Evolutionary conservation across 2,797 vertebrate genomes (phyloP).

Genomic region (Enteromius trimaculatus): DNA sequence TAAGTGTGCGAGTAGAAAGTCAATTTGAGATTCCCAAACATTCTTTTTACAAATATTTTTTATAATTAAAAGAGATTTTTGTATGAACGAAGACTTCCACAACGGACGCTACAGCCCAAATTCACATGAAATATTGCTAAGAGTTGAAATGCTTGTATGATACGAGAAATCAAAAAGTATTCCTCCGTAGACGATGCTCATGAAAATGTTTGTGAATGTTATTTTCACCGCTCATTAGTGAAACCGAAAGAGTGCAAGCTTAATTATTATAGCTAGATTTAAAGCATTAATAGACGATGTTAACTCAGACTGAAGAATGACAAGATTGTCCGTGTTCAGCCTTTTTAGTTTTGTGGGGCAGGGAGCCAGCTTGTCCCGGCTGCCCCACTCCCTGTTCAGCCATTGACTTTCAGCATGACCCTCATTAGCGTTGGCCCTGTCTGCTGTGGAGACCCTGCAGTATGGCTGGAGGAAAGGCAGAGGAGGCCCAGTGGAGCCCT

Average conservation of each 20-base stretch:
- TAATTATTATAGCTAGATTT: constrained; percentile 16
- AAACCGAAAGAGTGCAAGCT: constrained; percentile 11
- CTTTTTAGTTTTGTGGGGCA: constrained; percentile 40
- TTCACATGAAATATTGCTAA: background rate
- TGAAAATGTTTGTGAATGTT: constrained; percentile 1
- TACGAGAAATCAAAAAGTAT: no score
- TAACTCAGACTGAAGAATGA: constrained; percentile 2
- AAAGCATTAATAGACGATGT: constrained; percentile 19
- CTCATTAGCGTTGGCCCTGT: constrained; percentile 71
- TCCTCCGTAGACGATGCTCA: background rate
- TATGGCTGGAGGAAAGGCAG: constrained; percentile 56
- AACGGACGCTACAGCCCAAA: background rate
- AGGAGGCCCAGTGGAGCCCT: constrained; percentile 58
- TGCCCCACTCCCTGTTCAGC: constrained; percentile 52
- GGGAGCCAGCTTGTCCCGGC: constrained; percentile 55
- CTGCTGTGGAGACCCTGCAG: constrained; percentile 68
- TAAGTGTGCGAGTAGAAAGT: background rate
- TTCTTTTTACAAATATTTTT: background rate
- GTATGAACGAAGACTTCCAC: background rate
- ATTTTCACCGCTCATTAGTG: constrained; percentile 26
- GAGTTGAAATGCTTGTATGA: background rate
- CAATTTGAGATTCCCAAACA: background rate
- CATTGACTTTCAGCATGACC: constrained; percentile 77
- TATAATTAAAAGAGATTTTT: background rate
- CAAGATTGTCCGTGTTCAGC: constrained; percentile 12